Evolutionary conservation across 2,888 invertebrate species (phyloP), one percentile per base, ranked within the genome.

Genomic region (Molorchus minor): DNA sequence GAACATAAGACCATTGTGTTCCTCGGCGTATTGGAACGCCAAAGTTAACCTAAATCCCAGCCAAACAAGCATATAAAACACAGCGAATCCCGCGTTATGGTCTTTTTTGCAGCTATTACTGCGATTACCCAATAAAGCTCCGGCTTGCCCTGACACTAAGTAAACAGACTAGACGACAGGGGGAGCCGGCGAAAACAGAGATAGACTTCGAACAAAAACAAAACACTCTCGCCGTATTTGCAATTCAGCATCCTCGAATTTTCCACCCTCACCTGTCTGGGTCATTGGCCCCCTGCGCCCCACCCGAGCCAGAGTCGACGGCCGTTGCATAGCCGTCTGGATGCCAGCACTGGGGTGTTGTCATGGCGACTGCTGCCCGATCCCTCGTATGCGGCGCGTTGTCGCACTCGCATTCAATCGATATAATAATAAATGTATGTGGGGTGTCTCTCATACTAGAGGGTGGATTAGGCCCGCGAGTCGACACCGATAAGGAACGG

Each of bases 331-430:
- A 59, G 59, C 74, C 75, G 78, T 79, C 78, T 78, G 76, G 78
- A 77, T 76, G 72, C 77, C 77, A 61, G 57, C 71, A 73, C 71
- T 70, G 70, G 79, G 79, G 80, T 75, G 81, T 81, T 79, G 81
- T 77, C 81, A 78, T 81, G 79, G 75, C 66, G 72, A 79, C 78
- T 71, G 69, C 69, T 70, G 72, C 71, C 65, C 64, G 62, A 69
- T 63, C 68, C 61, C 46, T 49, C 46, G 45, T 36, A 38, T 38
- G 49, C n/a, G 49, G 63, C 55, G 61, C 59, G 58, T 64, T 61
- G 56, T 55, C 55, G 40, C 30, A 55, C 40, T 56, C 49, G 56
- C 56, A 56, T 49, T 21, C 49, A 56, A 56, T 56, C 56, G 49
- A 56, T 56, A 41, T 41, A 49, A 56, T 49, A 56, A 49, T 43